Evolutionary conservation across 2,113 vertebrate genomes (phyloP).

Genomic region (Sinosuthora webbiana): DNA sequence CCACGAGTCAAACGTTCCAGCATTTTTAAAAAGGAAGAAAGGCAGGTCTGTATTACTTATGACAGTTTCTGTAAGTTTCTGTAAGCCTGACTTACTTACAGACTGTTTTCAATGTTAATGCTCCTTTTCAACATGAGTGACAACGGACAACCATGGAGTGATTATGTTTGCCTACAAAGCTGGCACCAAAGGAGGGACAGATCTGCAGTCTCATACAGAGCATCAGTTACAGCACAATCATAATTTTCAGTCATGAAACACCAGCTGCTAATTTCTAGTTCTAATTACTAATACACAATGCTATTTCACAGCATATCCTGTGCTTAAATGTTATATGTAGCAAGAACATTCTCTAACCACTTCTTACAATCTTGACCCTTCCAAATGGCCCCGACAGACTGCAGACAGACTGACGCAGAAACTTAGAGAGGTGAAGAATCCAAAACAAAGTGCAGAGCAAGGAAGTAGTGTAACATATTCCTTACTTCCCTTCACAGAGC

Average conservation of each 20-base stretch:
- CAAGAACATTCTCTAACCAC: background rate
- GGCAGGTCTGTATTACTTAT: background rate
- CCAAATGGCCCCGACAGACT: background rate
- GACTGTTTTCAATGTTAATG: background rate
- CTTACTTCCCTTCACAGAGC: background rate
- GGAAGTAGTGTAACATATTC: background rate
- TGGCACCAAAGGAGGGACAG: background rate
- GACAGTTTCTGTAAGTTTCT: too few species aligned
- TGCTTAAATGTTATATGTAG: background rate
- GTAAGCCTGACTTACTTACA: background rate
- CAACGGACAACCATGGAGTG: background rate
- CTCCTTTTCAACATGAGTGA: background rate
- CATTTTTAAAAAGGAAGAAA: background rate
- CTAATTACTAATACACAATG: background rate
- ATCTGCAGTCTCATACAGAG: background rate
- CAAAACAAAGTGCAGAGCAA: background rate
- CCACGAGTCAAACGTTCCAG: background rate
- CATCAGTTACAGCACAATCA: background rate
- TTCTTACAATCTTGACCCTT: background rate
- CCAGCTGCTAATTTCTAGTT: background rate
- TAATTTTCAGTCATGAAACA: background rate
- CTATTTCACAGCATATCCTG: fast-evolving
- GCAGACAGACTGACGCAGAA: background rate
- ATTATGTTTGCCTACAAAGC: background rate
- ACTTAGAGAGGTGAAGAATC: background rate